Conservation (phyloP, 2,113 vertebrate species). For the Malurus elegans region DNA sequence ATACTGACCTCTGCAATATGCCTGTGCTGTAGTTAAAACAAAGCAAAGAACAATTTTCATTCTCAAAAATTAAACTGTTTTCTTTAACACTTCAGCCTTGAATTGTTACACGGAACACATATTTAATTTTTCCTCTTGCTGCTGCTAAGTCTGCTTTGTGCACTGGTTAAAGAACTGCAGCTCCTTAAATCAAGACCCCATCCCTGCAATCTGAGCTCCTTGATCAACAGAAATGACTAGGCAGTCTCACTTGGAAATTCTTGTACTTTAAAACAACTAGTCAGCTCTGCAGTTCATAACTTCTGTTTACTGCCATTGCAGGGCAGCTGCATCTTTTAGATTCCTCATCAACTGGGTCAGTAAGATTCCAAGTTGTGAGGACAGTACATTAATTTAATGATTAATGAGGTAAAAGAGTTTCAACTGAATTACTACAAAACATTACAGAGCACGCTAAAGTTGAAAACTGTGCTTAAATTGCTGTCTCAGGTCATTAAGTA, state of each 20-base stretch:
- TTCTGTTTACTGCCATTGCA: not conserved
- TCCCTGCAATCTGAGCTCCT: not conserved
- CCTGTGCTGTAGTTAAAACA: not conserved
- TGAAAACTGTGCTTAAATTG: conserved; percentile 31
- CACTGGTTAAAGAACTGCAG: not conserved
- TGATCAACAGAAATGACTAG: not conserved
- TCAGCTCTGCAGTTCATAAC: not conserved
- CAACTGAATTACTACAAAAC: not conserved
- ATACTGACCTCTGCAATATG: not conserved
- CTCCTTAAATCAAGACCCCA: not conserved
- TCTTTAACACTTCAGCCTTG: not conserved
- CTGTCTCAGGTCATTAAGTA: conserved; percentile 9
- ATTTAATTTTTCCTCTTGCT: not conserved
- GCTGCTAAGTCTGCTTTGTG: not conserved
- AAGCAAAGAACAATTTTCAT: not conserved
- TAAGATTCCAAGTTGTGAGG: not conserved
- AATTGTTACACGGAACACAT: not conserved
- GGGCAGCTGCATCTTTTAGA: not conserved
- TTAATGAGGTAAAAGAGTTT: conserved; percentile 20
- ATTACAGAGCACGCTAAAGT: not conserved
- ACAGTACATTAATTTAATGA: conserved; percentile 23
- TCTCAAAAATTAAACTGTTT: not conserved
- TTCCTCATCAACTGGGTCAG: not conserved
- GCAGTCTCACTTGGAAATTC: not conserved
- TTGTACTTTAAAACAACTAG: not conserved